A percentile compares a stretch with the other conserved stretches of the same genome.
Conservation (phyloP, 2,888 invertebrate species). For the Lithophane semibrunnea region DNA sequence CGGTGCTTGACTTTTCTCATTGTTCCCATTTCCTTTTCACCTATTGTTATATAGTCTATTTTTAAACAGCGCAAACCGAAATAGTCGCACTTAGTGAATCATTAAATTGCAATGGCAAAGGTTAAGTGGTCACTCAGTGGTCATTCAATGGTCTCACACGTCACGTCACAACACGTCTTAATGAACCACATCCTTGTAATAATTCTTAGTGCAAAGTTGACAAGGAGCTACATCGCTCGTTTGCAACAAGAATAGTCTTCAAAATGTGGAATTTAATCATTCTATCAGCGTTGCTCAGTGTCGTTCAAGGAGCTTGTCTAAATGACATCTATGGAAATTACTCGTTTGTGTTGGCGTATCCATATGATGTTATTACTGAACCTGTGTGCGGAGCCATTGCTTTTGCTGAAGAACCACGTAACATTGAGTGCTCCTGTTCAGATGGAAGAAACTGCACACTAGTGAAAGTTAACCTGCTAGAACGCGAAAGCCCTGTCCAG, state of each 20-base stretch:
- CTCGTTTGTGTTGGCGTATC: slow-evolving; percentile 23
- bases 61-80: not conserved
- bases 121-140: slow-evolving; percentile 17
- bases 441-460: slow-evolving; percentile 34
- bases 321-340: slow-evolving; percentile 33
- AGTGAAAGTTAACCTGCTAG: slow-evolving; percentile 1
- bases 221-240: slow-evolving; percentile 5
- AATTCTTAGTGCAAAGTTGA: not conserved
- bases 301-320: slow-evolving; percentile 7
- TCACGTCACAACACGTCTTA: not conserved
- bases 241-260: not conserved
- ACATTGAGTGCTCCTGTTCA: slow-evolving; percentile 37
- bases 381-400: slow-evolving; percentile 22
- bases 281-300: not conserved
- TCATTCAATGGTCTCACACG: slow-evolving; percentile 7
- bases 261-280: slow-evolving; percentile 34
- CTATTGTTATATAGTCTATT: not conserved
- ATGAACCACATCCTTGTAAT: not conserved
- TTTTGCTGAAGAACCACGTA: slow-evolving; percentile 26
- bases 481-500: not conserved
- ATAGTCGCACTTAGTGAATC: too few relatives aligned
- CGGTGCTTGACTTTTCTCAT: not conserved
- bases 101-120: slow-evolving; percentile 12
- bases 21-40: not conserved
- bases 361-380: slow-evolving; percentile 13